These are phyloP conservation scores for Auanema sp. DNA, from an alignment of 2,888 invertebrate genomes.

Conservation along the genomic window DNA sequence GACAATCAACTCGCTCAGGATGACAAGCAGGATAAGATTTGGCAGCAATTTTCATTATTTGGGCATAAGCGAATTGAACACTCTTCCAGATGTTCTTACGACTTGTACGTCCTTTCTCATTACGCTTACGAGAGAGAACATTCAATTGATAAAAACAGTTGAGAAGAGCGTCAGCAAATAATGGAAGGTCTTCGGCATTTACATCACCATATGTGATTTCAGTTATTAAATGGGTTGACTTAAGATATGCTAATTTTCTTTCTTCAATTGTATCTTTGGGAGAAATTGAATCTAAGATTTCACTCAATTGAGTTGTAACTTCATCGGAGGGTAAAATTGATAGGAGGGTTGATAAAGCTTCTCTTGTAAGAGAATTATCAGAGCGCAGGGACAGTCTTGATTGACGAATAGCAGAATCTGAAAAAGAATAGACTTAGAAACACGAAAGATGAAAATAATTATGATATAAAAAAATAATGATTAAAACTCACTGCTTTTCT, in stretches of 20 bases:
- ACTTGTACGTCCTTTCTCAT: slow-evolving; percentile 25
- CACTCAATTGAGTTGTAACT: slow-evolving; percentile 2
- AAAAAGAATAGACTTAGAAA: background rate
- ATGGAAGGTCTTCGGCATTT: slow-evolving; percentile 31
- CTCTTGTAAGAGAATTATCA: slow-evolving; percentile 40
- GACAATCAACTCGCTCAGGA: slow-evolving; percentile 50
- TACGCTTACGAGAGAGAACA: slow-evolving; percentile 38
- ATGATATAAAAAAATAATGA: background rate
- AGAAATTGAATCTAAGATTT: slow-evolving; percentile 20
- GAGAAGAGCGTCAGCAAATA: slow-evolving; percentile 53
- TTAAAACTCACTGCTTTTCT: slow-evolving; percentile 11
- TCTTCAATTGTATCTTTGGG: slow-evolving; percentile 42
- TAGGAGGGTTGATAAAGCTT: slow-evolving; percentile 30
- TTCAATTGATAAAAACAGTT: slow-evolving; percentile 55
- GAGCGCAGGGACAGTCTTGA: slow-evolving; percentile 41
- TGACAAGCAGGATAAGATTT: slow-evolving; percentile 50
- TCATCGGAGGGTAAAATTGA: slow-evolving; percentile 22
- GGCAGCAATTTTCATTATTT: slow-evolving; percentile 46
- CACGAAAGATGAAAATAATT: background rate
- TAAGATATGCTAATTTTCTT: slow-evolving; percentile 36
- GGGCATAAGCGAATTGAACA: slow-evolving; percentile 45
- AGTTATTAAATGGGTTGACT: slow-evolving; percentile 33
- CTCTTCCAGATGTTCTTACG: slow-evolving; percentile 44
- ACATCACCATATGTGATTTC: slow-evolving; percentile 33
- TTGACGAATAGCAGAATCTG: slow-evolving; percentile 30